Evolutionary conservation across 2,797 vertebrate species (phyloP).

Genomic region (Caiman crocodilus): DNA sequence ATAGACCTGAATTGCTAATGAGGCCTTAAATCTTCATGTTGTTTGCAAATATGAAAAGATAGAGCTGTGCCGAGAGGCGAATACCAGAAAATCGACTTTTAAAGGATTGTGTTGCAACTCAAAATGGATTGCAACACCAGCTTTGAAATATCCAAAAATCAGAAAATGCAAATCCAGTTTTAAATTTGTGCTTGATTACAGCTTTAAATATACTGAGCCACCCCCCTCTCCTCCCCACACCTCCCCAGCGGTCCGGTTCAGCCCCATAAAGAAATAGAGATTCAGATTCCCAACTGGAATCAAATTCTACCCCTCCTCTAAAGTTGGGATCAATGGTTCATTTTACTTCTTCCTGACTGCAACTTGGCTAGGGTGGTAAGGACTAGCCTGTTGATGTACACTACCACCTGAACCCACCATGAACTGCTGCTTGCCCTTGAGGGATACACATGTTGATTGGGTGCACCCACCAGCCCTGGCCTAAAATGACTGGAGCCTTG

Average conservation of each 20-base stretch:
- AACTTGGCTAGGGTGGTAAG: not conserved
- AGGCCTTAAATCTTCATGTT: not conserved
- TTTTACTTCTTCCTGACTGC: not conserved
- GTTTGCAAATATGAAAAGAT: conserved; percentile 9
- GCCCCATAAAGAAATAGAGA: not conserved
- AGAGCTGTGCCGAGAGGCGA: not conserved
- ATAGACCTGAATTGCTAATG: not conserved
- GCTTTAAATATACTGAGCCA: not conserved
- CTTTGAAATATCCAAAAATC: not conserved
- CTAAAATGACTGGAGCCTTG: not conserved
- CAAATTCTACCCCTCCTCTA: not conserved
- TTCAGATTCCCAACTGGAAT: not conserved
- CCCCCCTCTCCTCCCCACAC: too few relatives aligned
- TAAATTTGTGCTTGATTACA: not conserved
- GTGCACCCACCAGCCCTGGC: not conserved
- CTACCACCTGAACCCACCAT: not conserved
- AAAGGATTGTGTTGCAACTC: not conserved
- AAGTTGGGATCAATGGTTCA: not conserved
- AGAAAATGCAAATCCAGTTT: not conserved
- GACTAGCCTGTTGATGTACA: too few relatives aligned
- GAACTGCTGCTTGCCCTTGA: not conserved
- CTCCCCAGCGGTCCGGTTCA: not conserved
- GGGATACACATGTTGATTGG: not conserved
- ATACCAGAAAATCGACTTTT: not conserved
- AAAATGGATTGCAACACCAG: not conserved